Evolutionary conservation across 2,113 vertebrate species (phyloP).

Genomic region (Lagopus leucura): DNA sequence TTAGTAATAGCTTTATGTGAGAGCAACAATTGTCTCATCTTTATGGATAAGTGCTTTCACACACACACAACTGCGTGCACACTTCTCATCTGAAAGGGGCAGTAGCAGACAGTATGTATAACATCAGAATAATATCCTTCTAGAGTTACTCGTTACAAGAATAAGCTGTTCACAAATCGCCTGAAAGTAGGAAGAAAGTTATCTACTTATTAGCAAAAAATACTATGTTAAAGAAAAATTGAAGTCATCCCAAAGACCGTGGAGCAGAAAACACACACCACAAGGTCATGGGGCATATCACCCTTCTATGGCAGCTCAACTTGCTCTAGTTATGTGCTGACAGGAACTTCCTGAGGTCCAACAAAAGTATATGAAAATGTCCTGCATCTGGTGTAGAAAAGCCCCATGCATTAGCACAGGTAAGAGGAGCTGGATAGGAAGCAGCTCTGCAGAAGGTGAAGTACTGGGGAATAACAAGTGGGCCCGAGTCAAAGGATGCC

Average conservation of each 20-base stretch:
- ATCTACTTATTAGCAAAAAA: not conserved
- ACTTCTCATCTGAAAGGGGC: not conserved
- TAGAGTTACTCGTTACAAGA: not conserved
- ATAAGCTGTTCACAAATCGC: not conserved
- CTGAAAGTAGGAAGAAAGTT: not conserved
- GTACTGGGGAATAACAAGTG: not conserved
- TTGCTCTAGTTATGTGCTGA: not conserved
- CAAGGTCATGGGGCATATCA: too few species aligned
- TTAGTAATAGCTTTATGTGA: not conserved
- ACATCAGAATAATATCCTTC: not conserved
- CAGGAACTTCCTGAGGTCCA: not conserved
- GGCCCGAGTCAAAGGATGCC: not conserved
- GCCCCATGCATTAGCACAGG: not conserved
- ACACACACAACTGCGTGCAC: not conserved
- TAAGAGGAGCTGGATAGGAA: not conserved
- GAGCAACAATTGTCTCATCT: not conserved
- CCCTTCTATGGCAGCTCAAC: not conserved
- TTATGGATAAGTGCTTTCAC: not conserved
- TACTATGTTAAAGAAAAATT: not conserved
- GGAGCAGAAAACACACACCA: not conserved
- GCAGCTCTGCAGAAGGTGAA: not conserved
- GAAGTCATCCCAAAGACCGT: not conserved
- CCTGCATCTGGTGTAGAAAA: not conserved
- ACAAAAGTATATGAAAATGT: not conserved
- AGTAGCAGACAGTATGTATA: not conserved